Conservation (phyloP, 2,888 invertebrate genomes). For the Helicoverpa assulta region DNA sequence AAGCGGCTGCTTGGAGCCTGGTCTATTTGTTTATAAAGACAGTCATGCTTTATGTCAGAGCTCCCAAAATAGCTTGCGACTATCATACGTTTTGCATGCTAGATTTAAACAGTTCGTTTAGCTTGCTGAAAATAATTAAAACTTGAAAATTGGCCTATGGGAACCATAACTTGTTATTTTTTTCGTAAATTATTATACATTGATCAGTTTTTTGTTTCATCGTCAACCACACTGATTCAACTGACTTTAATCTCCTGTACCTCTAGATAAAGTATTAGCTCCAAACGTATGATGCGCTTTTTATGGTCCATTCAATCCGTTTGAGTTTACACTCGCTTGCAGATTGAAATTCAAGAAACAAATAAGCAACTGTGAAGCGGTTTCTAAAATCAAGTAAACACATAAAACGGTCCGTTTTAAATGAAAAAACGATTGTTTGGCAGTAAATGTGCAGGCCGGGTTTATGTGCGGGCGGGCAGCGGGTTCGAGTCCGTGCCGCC, state of each 20-base stretch:
- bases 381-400: constrained; percentile 65
- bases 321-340: constrained; percentile 31
- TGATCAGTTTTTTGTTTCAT: neutral
- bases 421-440: constrained; percentile 69
- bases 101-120: neutral
- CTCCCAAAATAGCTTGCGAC: neutral
- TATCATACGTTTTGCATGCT: neutral
- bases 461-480: constrained; percentile 69
- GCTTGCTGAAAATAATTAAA: neutral
- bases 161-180: too few relatives aligned
- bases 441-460: constrained; percentile 80
- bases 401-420: constrained; percentile 65
- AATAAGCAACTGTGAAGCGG: constrained; percentile 55
- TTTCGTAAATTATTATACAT: neutral
- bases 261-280: neutral
- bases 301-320: constrained; percentile 16
- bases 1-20: constrained; percentile 25
- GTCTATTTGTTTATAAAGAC: neutral
- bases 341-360: constrained; percentile 54
- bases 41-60: too few relatives aligned
- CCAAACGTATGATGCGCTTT: constrained; percentile 10
- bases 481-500: constrained; percentile 70
- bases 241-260: neutral
- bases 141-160: too few relatives aligned
- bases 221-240: neutral